Evolutionary conservation across 2,797 vertebrate species (phyloP).

Genomic region (Serranus cabrilla): DNA sequence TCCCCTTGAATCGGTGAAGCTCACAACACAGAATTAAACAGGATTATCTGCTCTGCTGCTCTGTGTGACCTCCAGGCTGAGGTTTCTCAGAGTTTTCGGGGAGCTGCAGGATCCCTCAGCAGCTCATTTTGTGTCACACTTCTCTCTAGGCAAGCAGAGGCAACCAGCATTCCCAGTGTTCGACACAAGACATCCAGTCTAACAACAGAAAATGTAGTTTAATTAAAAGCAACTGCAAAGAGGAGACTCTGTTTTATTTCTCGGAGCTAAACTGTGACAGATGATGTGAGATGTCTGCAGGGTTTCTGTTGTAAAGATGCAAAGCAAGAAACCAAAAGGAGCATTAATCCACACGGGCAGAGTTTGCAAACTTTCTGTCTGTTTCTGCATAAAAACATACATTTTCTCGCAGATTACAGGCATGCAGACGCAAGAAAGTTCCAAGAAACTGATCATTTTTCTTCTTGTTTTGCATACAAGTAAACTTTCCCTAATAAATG

Average conservation of each 20-base stretch:
- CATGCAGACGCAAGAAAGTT: too few relatives aligned
- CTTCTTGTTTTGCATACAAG: too few relatives aligned
- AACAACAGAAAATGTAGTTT: background rate
- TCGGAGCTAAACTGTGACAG: background rate
- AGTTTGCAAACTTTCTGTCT: too few relatives aligned
- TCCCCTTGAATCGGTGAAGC: constrained; percentile 24
- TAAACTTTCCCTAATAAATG: too few relatives aligned
- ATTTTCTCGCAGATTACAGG: too few relatives aligned
- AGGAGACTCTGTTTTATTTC: background rate
- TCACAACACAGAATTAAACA: constrained; percentile 49
- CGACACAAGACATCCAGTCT: background rate
- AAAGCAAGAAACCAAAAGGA: background rate
- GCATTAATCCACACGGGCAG: background rate
- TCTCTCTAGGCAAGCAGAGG: background rate
- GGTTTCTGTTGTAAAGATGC: background rate
- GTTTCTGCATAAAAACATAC: background rate
- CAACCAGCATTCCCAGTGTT: background rate
- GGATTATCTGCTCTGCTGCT: constrained; percentile 46
- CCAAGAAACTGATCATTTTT: background rate
- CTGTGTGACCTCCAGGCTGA: constrained; percentile 30
- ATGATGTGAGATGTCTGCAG: background rate
- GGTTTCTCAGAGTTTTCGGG: constrained; percentile 14
- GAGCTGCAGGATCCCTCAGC: constrained; percentile 12
- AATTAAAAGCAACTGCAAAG: background rate
- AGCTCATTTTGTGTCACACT: constrained; percentile 13